These are phyloP conservation scores for Epinephelus cyanopodus DNA, from an alignment of 2,113 vertebrate genomes.

Conservation along the genomic window DNA sequence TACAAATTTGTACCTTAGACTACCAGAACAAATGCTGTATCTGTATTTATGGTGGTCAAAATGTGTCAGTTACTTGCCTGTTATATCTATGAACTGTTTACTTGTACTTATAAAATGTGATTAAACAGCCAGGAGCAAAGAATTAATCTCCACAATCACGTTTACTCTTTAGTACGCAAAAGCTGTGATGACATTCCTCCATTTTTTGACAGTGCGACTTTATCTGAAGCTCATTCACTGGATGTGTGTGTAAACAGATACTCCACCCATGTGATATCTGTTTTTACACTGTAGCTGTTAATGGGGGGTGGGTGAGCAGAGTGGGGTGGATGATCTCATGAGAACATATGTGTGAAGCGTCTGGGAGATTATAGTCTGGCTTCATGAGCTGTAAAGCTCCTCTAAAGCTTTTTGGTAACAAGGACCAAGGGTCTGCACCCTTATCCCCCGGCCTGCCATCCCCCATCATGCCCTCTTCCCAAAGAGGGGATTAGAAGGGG, in stretches of 20 bases:
- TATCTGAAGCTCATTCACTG: not conserved
- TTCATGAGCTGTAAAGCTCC: constrained; percentile 70
- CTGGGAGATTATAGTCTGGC: constrained; percentile 80
- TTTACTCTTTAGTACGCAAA: not conserved
- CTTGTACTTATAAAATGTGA: not conserved
- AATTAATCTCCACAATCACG: not conserved
- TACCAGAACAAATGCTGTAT: not conserved
- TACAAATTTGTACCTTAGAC: not conserved
- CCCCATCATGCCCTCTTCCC: constrained; percentile 32
- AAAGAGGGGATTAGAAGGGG: constrained; percentile 52
- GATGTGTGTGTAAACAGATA: constrained; percentile 37
- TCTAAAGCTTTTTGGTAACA: constrained; percentile 75
- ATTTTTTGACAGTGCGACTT: not conserved
- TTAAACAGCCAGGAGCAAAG: not conserved
- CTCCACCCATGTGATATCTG: constrained; percentile 36
- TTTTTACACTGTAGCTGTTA: constrained; percentile 43
- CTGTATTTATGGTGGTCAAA: not conserved
- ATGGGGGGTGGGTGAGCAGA: not conserved
- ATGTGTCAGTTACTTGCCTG: not conserved
- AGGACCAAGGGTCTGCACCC: constrained; percentile 52
- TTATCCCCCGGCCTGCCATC: constrained; percentile 51
- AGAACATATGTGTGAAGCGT: constrained; percentile 79
- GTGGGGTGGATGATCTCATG: constrained; percentile 65
- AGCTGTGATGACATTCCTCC: not conserved
- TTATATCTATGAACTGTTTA: not conserved